Evolutionary conservation across 2,113 vertebrate species (phyloP).

Genomic region (Dipodomys spectabilis): DNA sequence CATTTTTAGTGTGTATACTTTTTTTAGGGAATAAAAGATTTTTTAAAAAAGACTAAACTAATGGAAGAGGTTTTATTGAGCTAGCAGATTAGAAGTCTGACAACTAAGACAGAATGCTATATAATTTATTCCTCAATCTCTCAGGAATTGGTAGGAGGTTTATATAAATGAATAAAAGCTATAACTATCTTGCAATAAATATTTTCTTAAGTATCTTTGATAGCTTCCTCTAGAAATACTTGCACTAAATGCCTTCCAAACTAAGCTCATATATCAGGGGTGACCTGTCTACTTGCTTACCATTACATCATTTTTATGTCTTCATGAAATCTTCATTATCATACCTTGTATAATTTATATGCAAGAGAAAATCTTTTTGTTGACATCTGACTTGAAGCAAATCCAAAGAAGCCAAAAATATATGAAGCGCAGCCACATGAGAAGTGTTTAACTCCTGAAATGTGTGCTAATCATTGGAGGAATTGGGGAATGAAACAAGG

Average conservation of each 20-base stretch:
- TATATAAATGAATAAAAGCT: constrained; percentile 49
- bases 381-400: background rate
- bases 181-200: constrained; percentile 35
- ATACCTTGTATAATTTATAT: background rate
- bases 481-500: background rate
- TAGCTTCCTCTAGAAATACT: constrained; percentile 39
- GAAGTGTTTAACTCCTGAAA: background rate
- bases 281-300: background rate
- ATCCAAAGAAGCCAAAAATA: background rate
- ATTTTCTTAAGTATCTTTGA: constrained; percentile 54
- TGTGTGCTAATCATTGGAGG: background rate
- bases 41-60: background rate
- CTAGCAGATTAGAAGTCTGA: constrained; percentile 45
- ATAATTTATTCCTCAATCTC: constrained; percentile 37
- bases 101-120: constrained; percentile 14
- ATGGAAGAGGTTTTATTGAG: background rate
- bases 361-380: background rate
- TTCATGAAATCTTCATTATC: background rate
- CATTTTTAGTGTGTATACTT: background rate
- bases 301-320: constrained; percentile 41
- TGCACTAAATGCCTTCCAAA: background rate
- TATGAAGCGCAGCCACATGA: background rate
- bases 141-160: constrained; percentile 15
- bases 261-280: background rate
- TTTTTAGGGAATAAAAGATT: background rate